Conservation (phyloP, 2,113 vertebrate genomes). For the Epinephelus lanceolatus region DNA sequence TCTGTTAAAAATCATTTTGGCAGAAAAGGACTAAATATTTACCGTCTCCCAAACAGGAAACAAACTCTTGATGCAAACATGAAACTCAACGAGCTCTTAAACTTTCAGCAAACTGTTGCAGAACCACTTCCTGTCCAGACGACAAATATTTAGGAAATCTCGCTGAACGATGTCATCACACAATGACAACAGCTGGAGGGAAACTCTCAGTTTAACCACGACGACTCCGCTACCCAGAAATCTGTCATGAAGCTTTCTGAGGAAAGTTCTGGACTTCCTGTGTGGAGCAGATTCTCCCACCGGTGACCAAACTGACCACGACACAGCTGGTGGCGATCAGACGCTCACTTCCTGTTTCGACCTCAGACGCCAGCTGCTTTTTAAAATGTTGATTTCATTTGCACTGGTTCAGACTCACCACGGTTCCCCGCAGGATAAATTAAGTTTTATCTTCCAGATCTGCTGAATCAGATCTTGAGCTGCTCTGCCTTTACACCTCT, state of each 20-base stretch:
- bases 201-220: neutral
- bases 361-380: neutral
- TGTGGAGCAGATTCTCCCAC: no score
- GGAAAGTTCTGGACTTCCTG: neutral
- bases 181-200: neutral
- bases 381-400: no score
- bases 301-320: neutral
- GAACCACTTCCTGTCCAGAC: neutral
- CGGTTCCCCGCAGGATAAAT: neutral
- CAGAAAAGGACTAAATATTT: slow-evolving; percentile 6
- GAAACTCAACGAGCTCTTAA: slow-evolving; percentile 10
- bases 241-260: neutral
- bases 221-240: slow-evolving; percentile 7
- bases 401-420: no score
- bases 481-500: no score
- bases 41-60: slow-evolving; percentile 34
- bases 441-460: neutral
- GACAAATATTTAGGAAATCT: neutral
- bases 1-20: neutral
- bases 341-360: neutral
- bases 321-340: neutral
- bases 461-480: no score
- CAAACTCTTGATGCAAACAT: slow-evolving; percentile 44
- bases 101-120: neutral
- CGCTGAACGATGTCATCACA: neutral